Evolutionary conservation across 2,797 vertebrate genomes (phyloP), one percentile per base, ranked within the genome.

Genomic region (Anniella stebbinsi): DNA sequence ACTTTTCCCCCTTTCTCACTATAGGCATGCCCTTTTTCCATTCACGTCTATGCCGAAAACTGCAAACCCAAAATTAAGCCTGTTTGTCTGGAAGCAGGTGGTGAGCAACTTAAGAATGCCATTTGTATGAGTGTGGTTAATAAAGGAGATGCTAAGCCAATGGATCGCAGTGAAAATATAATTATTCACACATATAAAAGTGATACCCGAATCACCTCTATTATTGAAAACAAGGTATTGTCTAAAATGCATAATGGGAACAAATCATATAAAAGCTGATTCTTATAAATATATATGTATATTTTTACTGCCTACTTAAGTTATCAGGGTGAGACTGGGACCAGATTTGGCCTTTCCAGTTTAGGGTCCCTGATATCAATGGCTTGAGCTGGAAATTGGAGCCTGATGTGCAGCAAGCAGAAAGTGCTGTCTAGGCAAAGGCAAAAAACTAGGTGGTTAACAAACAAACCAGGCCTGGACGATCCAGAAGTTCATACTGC

Each of bases 21-120:
- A 57, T 96, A 99, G 99, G 98, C 98, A 1, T 99, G 98, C 63
- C 99, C 98, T 0, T 99, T 99, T 96, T 96, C 98, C 87, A 96
- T 99, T 41, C 96, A 98, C 1, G 63, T 98, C 17, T 96, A 97
- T 77, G 97, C 98, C 94, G 98, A 99, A 94, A 97, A 95, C 80
- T 95, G 97, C 94, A 97, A 97, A 89, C 97, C 97, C 63, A 96
- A 95, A 76, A 77, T 99, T 25, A 98, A 98, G 95, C 96, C 98
- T 0, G 28, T 98, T 18, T 96, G 93, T 69, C 90, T 98, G 95
- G 98, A 98, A 91, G 94, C 96, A 30, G 97, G 98, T 36, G 94
- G 97, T 87, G 97, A 96, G 77, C 98, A 98, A 87, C 97, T 99
- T 76, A 98, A 97, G 95, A 98, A 97, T 87, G 98, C 97, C 54